phyloP scores from a whole-genome alignment of 2,888 invertebrate species.

The Emmelina monodactyla region DNA sequence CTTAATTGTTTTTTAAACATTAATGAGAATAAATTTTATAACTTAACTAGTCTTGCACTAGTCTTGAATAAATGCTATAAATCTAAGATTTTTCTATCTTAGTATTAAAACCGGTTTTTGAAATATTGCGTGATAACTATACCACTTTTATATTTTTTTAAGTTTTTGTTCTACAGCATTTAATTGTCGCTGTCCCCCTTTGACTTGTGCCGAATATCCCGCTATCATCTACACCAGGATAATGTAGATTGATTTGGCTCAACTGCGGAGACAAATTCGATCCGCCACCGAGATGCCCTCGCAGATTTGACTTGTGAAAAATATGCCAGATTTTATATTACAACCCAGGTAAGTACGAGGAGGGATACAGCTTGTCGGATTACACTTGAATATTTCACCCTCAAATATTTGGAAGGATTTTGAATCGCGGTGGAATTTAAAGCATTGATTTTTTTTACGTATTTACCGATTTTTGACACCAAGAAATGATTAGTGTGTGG shows the following conservation, averaged over 20 bases:
- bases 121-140: no score
- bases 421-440: no score
- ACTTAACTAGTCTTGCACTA: no score
- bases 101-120: not conserved
- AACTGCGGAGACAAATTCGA: slow-evolving; percentile 55
- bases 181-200: no score
- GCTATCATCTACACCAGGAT: slow-evolving; percentile 22
- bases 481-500: no score
- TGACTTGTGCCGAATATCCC: slow-evolving; percentile 4
- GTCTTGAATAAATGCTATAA: no score
- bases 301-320: slow-evolving; percentile 34
- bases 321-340: slow-evolving; percentile 27
- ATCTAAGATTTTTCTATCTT: not conserved
- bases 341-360: not conserved
- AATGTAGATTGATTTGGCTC: slow-evolving; percentile 61
- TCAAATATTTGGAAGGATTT: no score
- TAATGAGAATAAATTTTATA: not conserved
- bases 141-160: no score
- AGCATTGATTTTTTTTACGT: no score
- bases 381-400: not conserved
- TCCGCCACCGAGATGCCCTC: slow-evolving; percentile 33
- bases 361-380: not conserved
- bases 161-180: no score
- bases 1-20: not conserved
- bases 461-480: no score